Evolutionary conservation across 2,113 vertebrate species (phyloP).

Genomic region (Ciconia maguari): DNA sequence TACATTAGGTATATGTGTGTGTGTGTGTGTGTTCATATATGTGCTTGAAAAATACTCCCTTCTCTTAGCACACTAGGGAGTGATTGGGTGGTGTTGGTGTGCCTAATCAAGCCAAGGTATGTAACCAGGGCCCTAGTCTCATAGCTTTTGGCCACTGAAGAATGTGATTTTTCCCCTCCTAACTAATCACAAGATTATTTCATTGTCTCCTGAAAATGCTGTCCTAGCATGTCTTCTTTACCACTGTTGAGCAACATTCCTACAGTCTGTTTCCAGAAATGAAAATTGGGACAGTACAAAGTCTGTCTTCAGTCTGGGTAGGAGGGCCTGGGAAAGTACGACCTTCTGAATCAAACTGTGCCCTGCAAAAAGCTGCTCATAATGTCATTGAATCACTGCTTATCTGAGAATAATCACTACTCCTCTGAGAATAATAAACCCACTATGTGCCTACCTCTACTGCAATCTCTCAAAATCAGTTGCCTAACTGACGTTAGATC

Average conservation of each 20-base stretch:
- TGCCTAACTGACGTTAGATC: constrained; percentile 29
- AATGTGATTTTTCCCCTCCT: not conserved
- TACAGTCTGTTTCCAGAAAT: constrained; percentile 66
- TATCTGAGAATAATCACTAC: constrained; percentile 57
- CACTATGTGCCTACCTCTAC: constrained; percentile 58
- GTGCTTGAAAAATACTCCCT: not conserved
- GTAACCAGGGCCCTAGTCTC: not conserved
- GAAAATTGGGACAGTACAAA: constrained; percentile 41
- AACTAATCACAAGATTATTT: constrained; percentile 3
- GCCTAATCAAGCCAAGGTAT: not conserved
- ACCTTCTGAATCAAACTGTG: constrained; percentile 37
- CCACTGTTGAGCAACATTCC: constrained; percentile 58
- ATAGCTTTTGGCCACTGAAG: constrained; percentile 2
- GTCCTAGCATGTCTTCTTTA: constrained; percentile 45
- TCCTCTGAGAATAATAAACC: constrained; percentile 70
- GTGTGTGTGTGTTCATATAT: too few species aligned
- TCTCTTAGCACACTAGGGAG: not conserved
- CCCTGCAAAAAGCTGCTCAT: constrained; percentile 16
- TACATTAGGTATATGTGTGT: not conserved
- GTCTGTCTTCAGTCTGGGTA: constrained; percentile 28
- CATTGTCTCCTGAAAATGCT: constrained; percentile 2
- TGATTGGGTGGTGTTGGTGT: not conserved
- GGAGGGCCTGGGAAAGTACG: constrained; percentile 65
- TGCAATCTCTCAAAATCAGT: constrained; percentile 37
- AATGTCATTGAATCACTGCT: constrained; percentile 48